Base-by-base conservation (phyloP, 2,797 vertebrate species). In the Anguilla obscura region DNA sequence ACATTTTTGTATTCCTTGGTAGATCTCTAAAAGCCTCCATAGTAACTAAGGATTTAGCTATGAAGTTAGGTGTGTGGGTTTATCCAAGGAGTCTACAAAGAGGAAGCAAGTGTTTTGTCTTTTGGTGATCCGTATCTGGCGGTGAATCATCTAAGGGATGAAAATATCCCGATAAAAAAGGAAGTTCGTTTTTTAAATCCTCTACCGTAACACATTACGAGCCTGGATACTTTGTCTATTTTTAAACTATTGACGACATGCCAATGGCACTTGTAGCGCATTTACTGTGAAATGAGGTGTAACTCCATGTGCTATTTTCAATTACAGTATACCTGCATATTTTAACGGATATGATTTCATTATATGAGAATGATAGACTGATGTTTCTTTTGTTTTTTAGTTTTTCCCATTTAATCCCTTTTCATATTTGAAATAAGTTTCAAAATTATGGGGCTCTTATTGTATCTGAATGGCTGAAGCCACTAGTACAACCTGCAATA, bases 31-130 rank as follows among this genome's bases (percentile, higher is more conserved):
- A 30, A 9, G 24, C 8, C 63, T 27, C n/a, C n/a, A 69, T 69
- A 24, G 63, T 69, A 69, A 33, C 66, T 18, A 33, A 30, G 12
- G 9, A 71, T 4, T 66, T 12, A 71, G 66, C 69, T 71, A 27
- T 71, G 69, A 71, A 10, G 69, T 71, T 33, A 71, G 10, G 76
- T 48, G 40, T 80, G 45, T n/a, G 48, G 36, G 24, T 8, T n/a
- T 24, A 83, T n/a, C 80, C 14, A n/a, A 83, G 80, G 2, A 50
- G n/a, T 2, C 33, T 21, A 21, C 76, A 87, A 71, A 21, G 87
- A 83, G 88, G 90, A 87, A 88, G 90, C 90, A 88, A 58, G 92
- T 95, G 94, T 95, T 95, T 91, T 93, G 94, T 94, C 93, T 94
- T 90, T 91, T 88, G 60, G 85, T 92, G 94, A 95, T 94, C 91